Conservation (phyloP, 2,797 vertebrate genomes). For the Chloroceryle amazona region DNA sequence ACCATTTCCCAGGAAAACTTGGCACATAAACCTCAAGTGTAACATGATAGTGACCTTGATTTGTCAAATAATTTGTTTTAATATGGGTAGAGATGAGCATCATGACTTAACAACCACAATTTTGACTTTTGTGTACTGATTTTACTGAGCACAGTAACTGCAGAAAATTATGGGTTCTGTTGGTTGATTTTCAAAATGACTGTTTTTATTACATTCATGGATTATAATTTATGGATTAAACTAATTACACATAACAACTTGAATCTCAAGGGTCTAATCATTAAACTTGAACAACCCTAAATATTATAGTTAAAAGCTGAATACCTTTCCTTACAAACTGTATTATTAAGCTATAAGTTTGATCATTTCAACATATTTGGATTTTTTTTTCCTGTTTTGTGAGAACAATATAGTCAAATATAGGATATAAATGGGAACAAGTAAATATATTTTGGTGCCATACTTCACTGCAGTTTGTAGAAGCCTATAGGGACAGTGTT, state of each 20-base stretch:
- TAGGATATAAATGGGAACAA: not conserved
- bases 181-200: slow-evolving; percentile 22
- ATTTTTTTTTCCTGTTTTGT: not conserved
- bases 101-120: not conserved
- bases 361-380: not conserved
- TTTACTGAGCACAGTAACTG: not conserved
- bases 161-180: slow-evolving; percentile 21
- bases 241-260: slow-evolving; percentile 1
- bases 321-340: not conserved
- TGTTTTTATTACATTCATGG: not conserved
- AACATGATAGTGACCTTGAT: not conserved
- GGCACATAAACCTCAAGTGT: not conserved
- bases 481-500: not conserved
- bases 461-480: not conserved
- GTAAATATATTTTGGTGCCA: not conserved
- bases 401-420: not conserved
- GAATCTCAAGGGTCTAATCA: slow-evolving; percentile 13
- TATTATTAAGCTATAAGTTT: not conserved
- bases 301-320: not conserved
- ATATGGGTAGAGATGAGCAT: not conserved
- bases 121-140: not conserved
- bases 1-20: not conserved
- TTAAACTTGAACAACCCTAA: slow-evolving; percentile 14
- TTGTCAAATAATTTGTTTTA: not conserved
- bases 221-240: slow-evolving; percentile 28